Conservation (phyloP, 2,888 invertebrate species). For the Drosophila demipolita region DNA sequence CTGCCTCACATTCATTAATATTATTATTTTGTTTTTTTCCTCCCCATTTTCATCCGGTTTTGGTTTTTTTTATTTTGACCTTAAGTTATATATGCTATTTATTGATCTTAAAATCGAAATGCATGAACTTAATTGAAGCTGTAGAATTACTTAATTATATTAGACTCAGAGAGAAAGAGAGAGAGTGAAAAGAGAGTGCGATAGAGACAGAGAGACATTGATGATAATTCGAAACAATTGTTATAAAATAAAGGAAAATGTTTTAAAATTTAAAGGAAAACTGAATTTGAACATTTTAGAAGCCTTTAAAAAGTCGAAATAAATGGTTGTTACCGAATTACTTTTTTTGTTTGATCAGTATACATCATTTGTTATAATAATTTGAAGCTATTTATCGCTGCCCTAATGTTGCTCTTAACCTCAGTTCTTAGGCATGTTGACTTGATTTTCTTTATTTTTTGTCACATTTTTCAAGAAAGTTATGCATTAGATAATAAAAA, state of each 20-base stretch:
- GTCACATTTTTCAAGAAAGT: background rate
- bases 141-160: too few species aligned
- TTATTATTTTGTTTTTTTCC: too few species aligned
- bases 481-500: background rate
- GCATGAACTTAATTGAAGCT: too few species aligned
- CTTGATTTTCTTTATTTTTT: background rate
- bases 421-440: background rate
- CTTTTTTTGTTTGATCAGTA: background rate
- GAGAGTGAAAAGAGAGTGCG: too few species aligned
- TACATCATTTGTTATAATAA: background rate
- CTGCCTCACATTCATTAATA: too few species aligned
- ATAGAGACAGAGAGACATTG: too few species aligned
- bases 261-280: background rate
- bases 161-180: too few species aligned
- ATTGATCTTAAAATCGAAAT: too few species aligned
- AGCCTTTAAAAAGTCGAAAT: background rate
- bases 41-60: too few species aligned
- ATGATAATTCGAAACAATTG: too few species aligned
- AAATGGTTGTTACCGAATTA: background rate
- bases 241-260: background rate
- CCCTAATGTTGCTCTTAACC: background rate
- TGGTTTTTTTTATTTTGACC: too few species aligned
- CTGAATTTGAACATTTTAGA: background rate
- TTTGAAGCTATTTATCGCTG: background rate
- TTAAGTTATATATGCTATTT: too few species aligned